phyloP scores from a whole-genome alignment of 1,140 invertebrate genomes.

The Halesus radiatus region DNA sequence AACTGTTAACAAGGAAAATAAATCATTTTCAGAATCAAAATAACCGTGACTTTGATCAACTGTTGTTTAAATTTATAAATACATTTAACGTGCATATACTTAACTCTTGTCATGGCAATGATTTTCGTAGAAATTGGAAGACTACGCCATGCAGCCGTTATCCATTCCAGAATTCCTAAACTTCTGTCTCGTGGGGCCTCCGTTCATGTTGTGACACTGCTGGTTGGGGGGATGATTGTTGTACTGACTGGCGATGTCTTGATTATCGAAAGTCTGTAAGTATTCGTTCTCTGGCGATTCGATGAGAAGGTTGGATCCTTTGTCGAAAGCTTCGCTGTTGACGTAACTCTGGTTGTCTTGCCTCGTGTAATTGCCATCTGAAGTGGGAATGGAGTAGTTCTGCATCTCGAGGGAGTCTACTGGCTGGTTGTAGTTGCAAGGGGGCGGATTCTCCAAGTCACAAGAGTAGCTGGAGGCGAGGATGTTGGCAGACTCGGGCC shows the following conservation, averaged over 20 bases:
- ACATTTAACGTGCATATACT: not conserved
- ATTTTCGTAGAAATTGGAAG: not conserved
- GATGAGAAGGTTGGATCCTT: conserved; percentile 64
- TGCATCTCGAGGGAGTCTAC: conserved; percentile 52
- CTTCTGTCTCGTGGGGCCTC: conserved; percentile 62
- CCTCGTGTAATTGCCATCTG: conserved; percentile 67
- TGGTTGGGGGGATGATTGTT: conserved; percentile 60
- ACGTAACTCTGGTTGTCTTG: conserved; percentile 61
- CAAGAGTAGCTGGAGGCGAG: conserved; percentile 69
- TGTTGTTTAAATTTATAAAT: conserved; percentile 24
- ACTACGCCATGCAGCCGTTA: conserved; percentile 68
- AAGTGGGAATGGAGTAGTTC: conserved; percentile 50
- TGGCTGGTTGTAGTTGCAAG: conserved; percentile 54
- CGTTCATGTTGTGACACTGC: conserved; percentile 63
- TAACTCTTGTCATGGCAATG: conserved; percentile 38
- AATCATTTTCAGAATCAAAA: conserved; percentile 34
- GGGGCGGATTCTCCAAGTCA: conserved; percentile 51
- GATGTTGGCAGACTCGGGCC: conserved; percentile 69
- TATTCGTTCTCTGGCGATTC: conserved; percentile 52
- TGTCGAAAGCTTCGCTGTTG: conserved; percentile 63
- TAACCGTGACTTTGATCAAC: conserved; percentile 19
- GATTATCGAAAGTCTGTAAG: conserved; percentile 56
- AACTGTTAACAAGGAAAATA: conserved; percentile 24
- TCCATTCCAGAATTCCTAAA: conserved; percentile 65
- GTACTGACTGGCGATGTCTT: conserved; percentile 59